Conservation (phyloP, 1,140 invertebrate genomes). For the Tetragnatha versicolor region DNA sequence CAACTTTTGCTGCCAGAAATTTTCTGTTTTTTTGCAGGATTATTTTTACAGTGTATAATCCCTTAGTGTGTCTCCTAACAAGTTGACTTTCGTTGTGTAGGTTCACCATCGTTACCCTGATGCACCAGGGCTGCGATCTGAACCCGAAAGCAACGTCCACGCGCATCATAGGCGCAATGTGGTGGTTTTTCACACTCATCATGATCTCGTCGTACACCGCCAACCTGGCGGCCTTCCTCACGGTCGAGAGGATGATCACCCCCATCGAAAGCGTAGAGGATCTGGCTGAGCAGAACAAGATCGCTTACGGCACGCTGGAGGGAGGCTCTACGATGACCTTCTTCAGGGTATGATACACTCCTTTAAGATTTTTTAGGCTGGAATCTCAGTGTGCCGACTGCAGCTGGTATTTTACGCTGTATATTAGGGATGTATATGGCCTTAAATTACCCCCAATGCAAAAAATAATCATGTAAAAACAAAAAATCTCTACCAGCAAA, state of each 20-base stretch:
- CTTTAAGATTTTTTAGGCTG: no score
- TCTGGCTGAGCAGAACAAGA: conserved; percentile 90
- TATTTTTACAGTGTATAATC: no score
- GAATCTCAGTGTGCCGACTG: no score
- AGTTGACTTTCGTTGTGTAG: no score
- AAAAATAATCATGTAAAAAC: no score
- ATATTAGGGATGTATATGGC: no score
- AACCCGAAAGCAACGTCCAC: conserved; percentile 84
- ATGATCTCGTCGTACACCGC: conserved; percentile 98
- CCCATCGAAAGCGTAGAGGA: conserved; percentile 96
- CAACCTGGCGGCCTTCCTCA: conserved; percentile 95
- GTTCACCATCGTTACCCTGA: conserved; percentile 67
- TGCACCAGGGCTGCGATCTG: conserved; percentile 62
- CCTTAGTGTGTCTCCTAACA: no score
- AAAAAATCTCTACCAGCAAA: no score
- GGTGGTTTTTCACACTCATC: conserved; percentile 99
- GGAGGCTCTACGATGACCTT: conserved; percentile 97
- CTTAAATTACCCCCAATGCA: no score
- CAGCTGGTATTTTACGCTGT: no score
- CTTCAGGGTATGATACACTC: conserved; percentile 93
- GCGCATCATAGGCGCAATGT: conserved; percentile 91
- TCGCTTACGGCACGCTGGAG: conserved; percentile 90
- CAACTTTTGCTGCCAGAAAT: no score
- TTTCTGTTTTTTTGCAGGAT: no score
- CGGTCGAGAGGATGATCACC: conserved; percentile 94